A percentile compares a stretch with the other conserved stretches of the same genome.
Evolutionary conservation across 1,140 invertebrate species (phyloP).

Genomic region (Hyles euphorbiae): DNA sequence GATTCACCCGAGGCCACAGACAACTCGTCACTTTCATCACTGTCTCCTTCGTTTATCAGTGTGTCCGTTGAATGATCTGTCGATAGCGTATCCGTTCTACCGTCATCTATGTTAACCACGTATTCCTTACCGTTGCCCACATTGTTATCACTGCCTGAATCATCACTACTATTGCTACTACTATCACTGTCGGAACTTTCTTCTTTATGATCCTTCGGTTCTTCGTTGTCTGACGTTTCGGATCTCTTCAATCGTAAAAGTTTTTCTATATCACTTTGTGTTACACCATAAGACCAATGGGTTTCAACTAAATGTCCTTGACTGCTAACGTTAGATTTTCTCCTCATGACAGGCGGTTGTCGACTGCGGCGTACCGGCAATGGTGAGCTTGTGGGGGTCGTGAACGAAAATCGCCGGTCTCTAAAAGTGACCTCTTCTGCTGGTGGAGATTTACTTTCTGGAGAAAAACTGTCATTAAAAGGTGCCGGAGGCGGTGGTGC

Average conservation of each 20-base stretch:
- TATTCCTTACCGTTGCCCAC: conserved; percentile 49
- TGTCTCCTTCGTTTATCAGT: conserved; percentile 64
- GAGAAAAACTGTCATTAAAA: conserved; percentile 50
- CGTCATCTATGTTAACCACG: conserved; percentile 52
- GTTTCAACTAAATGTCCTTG: conserved; percentile 51
- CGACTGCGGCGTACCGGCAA: conserved; percentile 47
- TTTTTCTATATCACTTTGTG: conserved; percentile 65
- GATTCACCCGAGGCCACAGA: conserved; percentile 48
- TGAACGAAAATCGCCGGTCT: conserved; percentile 49
- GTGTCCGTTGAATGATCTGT: conserved; percentile 68
- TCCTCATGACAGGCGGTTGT: conserved; percentile 63
- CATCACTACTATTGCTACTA: conserved; percentile 46
- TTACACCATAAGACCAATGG: conserved; percentile 68
- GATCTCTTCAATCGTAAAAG: conserved; percentile 60
- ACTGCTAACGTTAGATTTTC: conserved; percentile 50
- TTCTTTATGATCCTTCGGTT: conserved; percentile 29
- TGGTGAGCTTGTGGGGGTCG: conserved; percentile 56
- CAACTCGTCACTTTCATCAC: conserved; percentile 54
- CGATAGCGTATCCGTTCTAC: conserved; percentile 57
- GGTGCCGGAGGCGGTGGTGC: conserved; percentile 61
- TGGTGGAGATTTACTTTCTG: conserved; percentile 43
- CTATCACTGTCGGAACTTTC: conserved; percentile 41
- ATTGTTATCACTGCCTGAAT: conserved; percentile 53
- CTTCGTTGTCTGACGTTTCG: conserved; percentile 46
- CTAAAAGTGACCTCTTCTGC: conserved; percentile 31